Conservation (phyloP, 2,113 vertebrate species). For the Peromyscus californicus region DNA sequence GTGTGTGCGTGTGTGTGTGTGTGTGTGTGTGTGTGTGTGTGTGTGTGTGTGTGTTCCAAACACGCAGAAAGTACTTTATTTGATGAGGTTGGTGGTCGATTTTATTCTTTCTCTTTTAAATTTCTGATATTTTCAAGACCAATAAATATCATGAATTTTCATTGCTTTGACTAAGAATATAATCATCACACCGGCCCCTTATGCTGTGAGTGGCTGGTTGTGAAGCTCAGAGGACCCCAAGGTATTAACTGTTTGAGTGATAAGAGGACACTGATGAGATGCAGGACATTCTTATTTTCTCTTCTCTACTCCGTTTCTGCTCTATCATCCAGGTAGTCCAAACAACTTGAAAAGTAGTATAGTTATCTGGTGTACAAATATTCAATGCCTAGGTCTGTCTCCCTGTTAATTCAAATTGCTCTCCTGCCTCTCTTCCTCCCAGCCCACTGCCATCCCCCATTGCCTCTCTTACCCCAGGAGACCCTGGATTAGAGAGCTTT, state of each 20-base stretch:
- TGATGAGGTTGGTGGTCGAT: neutral
- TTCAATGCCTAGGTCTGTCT: neutral
- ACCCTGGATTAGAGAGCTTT: neutral
- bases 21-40: neutral
- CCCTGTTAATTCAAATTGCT: neutral
- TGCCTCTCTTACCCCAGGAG: neutral
- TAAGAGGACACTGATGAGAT: slow-evolving; percentile 29
- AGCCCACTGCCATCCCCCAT: neutral
- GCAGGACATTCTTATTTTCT: neutral
- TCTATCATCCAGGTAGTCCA: neutral
- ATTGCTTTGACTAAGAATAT: slow-evolving; percentile 1
- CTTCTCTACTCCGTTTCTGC: neutral
- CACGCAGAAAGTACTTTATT: neutral
- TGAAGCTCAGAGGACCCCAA: slow-evolving; percentile 26
- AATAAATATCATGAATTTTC: slow-evolving; percentile 53
- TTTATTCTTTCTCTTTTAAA: neutral
- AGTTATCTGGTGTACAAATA: neutral
- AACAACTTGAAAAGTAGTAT: neutral
- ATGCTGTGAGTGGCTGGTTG: neutral
- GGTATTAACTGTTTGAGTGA: neutral
- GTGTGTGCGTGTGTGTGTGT: neutral
- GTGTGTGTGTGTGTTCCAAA: neutral
- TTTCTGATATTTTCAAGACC: slow-evolving; percentile 33
- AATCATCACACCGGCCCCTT: neutral
- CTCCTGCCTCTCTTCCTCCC: neutral